Evolutionary conservation across 2,888 invertebrate species (phyloP).

Genomic region (Amaurobius ferox): DNA sequence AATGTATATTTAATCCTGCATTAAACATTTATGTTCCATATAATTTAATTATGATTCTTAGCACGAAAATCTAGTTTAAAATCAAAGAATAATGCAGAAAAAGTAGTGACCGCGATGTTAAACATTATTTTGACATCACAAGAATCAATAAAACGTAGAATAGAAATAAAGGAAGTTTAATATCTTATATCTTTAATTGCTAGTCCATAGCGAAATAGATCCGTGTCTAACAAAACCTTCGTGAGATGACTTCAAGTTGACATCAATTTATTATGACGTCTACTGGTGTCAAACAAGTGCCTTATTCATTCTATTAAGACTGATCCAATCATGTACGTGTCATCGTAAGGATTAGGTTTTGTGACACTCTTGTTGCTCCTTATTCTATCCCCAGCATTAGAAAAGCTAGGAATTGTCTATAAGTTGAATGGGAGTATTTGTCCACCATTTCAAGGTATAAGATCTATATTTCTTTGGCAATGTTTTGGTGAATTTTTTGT

Average conservation of each 20-base stretch:
- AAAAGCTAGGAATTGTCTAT: neutral
- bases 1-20: too few species aligned
- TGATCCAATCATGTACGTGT: constrained; percentile 58
- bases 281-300: constrained; percentile 35
- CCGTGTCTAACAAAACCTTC: constrained; percentile 1
- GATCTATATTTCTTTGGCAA: neutral
- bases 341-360: constrained; percentile 36
- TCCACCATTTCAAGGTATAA: neutral
- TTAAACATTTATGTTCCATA: too few species aligned
- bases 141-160: too few species aligned
- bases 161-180: neutral
- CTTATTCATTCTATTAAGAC: constrained; percentile 51
- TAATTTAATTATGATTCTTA: too few species aligned
- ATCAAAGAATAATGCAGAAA: too few species aligned
- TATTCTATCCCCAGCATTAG: neutral
- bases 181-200: neutral
- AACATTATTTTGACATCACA: too few species aligned
- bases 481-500: neutral
- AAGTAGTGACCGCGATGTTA: too few species aligned
- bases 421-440: neutral
- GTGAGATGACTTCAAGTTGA: neutral
- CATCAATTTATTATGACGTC: constrained; percentile 44
- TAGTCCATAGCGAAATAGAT: neutral
- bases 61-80: too few species aligned
- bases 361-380: neutral